Percentiles rank a stretch among this genome's conserved stretches.
These are phyloP conservation scores for Drosophila monieri DNA, from an alignment of 2,888 invertebrate genomes.

Conservation along the genomic window DNA sequence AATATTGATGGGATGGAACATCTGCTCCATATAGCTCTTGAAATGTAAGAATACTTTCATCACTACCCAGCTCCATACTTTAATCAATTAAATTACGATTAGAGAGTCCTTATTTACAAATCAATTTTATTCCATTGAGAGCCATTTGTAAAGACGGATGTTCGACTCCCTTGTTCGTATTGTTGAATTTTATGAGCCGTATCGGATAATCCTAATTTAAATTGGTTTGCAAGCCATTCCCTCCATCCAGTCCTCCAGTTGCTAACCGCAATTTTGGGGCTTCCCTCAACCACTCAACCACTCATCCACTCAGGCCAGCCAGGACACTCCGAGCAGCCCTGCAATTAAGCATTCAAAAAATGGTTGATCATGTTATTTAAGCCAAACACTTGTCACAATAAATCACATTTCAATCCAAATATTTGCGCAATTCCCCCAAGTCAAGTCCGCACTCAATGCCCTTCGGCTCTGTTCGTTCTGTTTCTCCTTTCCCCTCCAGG, in stretches of 20 bases:
- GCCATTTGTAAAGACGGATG: constrained; percentile 14
- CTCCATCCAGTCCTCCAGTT: background rate
- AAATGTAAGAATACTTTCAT: too few species aligned
- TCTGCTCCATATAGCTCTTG: too few species aligned
- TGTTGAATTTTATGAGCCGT: constrained; percentile 33
- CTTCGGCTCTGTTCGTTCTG: background rate
- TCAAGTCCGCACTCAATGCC: constrained; percentile 34
- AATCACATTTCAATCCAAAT: constrained; percentile 69
- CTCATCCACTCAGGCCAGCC: background rate
- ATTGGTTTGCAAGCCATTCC: constrained; percentile 17
- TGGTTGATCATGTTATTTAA: constrained; percentile 50
- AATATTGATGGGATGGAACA: too few species aligned
- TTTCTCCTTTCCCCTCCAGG: background rate
- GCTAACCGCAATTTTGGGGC: background rate
- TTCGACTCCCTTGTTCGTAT: constrained; percentile 14
- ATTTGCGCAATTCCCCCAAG: constrained; percentile 54
- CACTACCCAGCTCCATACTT: background rate
- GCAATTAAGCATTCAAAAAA: constrained; percentile 46
- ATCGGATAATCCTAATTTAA: constrained; percentile 44
- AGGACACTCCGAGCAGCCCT: background rate
- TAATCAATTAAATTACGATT: constrained; percentile 2
- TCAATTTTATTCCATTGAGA: constrained; percentile 15
- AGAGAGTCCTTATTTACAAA: background rate
- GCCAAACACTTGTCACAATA: constrained; percentile 68
- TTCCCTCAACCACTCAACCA: constrained; percentile 1